Base-by-base conservation (phyloP, 2,888 invertebrate species). In the Pseudanteris insignis region DNA sequence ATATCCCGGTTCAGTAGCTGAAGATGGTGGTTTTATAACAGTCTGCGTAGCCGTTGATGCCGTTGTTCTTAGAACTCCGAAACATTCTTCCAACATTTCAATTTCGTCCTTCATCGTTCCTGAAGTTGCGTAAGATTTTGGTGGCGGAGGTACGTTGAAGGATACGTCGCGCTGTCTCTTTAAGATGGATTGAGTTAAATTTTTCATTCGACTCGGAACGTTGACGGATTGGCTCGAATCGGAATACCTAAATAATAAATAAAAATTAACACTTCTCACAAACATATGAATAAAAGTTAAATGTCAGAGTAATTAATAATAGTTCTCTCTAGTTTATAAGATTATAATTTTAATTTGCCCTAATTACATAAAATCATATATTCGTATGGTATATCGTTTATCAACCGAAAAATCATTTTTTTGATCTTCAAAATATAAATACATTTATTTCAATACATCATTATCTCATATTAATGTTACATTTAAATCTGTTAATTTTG, bases 1-100 rank as follows among this genome's bases (percentile, higher is more conserved):
- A 68, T 86, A 90, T 2, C 89, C 89, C 0, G 89, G 89, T 75
- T 89, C 89, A 0, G 85, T 86, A 0, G 89, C 88, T 0, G 87
- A 85, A n/a, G 87, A 87, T 0, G 81, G 81, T 2, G 67, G 50
- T 9, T 48, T 34, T 28, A 8, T 14, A 36, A 65, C 63, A 1
- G 74, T 76, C 40, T 76, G 75, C 0, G 76, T 75, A 30, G 71
- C 74, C 2, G 68, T 77, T 7, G 70, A 72, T n/a, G n/a, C n/a
- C 8, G 76, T 65, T 6, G 73, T 74, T 66, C 70, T 70, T 3
- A 78, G 59, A 14, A 64, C 72, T 32, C 70, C 73, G 48, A 80
- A 74, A 64, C 72, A 76, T 21, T 77, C 76, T 37, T 79, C 76
- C 29, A 80, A 65, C 70, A 74, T 75, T 48, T 78, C 76, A n/a